phyloP scores from a whole-genome alignment of 1,140 invertebrate species.

The Stegodyphus dumicola region DNA sequence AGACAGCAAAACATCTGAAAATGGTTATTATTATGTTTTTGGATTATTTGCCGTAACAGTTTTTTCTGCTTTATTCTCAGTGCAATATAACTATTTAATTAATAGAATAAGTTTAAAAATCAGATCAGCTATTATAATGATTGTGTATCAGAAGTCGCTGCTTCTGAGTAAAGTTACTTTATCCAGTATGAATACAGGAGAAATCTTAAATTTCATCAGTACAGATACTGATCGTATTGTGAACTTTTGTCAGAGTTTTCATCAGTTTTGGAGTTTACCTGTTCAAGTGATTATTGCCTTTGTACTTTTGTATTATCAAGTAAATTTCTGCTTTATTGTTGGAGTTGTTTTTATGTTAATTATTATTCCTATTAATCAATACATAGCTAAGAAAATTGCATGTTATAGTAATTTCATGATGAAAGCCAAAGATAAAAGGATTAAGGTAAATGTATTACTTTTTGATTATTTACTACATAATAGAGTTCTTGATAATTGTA shows the following conservation, averaged over 20 bases:
- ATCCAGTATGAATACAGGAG: constrained; percentile 78
- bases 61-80: constrained; percentile 79
- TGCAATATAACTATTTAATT: constrained; percentile 92
- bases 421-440: constrained; percentile 89
- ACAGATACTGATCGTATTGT: constrained; percentile 95
- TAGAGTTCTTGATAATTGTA: no score
- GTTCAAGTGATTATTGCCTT: constrained; percentile 85
- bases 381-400: constrained; percentile 90
- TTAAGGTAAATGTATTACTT: constrained; percentile 73
- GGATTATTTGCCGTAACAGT: constrained; percentile 74
- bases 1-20: constrained; percentile 72
- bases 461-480: no score
- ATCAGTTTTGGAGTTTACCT: constrained; percentile 96
- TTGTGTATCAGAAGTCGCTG: constrained; percentile 88
- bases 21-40: constrained; percentile 84
- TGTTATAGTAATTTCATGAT: constrained; percentile 88
- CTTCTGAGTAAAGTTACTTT: constrained; percentile 69
- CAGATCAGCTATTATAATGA: constrained; percentile 82
- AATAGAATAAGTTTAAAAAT: constrained; percentile 88
- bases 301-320: constrained; percentile 85
- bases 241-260: constrained; percentile 95
- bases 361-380: constrained; percentile 94
- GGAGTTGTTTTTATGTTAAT: constrained; percentile 88
- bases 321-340: constrained; percentile 90
- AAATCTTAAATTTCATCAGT: constrained; percentile 97